Conservation (phyloP, 2,888 invertebrate species). For the Arenicola marina region DNA sequence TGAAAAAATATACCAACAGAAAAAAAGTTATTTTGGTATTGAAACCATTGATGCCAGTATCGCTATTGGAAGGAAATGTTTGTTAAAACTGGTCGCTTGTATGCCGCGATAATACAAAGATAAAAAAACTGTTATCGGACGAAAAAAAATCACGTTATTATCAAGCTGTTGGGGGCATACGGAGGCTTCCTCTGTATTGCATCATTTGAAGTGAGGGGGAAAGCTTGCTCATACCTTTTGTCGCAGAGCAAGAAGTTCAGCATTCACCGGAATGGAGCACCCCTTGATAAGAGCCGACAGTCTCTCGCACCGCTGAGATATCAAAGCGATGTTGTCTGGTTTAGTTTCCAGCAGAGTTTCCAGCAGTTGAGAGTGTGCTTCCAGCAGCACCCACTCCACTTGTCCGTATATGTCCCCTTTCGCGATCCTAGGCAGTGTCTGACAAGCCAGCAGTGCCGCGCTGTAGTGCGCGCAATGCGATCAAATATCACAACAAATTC, state of each 20-base stretch:
- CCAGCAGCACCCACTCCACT: conserved; percentile 57
- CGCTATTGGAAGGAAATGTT: too few species aligned
- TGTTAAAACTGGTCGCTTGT: too few species aligned
- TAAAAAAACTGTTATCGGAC: too few species aligned
- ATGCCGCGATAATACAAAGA: too few species aligned
- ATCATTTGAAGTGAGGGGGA: too few species aligned
- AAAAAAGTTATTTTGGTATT: too few species aligned
- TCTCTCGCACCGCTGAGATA: conserved; percentile 49
- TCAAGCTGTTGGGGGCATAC: too few species aligned
- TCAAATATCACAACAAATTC: too few species aligned
- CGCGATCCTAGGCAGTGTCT: conserved; percentile 45
- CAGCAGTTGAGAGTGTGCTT: conserved; percentile 52
- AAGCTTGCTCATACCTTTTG: conserved; percentile 42
- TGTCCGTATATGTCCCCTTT: conserved; percentile 56
- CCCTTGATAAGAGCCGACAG: conserved; percentile 52
- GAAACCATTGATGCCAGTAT: too few species aligned
- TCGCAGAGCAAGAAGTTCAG: conserved; percentile 49
- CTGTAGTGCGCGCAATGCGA: too few species aligned
- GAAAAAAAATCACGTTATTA: too few species aligned
- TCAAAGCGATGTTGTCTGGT: conserved; percentile 38
- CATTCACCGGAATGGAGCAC: conserved; percentile 51
- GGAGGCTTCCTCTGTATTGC: too few species aligned
- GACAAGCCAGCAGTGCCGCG: conserved; percentile 50
- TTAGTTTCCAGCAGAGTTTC: conserved; percentile 40
- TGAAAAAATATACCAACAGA: conserved; percentile 18